These are phyloP conservation scores for Sceloporus tristichus DNA, from an alignment of 2,113 vertebrate genomes.

Conservation along the genomic window DNA sequence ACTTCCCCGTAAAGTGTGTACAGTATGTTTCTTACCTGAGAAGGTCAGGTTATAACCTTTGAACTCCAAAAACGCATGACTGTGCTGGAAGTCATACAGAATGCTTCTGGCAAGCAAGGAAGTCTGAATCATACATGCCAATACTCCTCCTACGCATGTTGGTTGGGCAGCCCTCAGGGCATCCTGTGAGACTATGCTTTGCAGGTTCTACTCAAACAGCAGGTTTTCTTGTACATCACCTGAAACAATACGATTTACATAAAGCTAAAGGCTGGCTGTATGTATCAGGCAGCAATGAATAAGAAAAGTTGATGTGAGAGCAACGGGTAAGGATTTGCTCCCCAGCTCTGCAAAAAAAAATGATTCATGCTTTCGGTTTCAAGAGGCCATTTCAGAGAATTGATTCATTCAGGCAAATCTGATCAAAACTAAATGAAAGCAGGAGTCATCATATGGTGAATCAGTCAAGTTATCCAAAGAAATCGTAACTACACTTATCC, in stretches of 20 bases:
- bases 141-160: background rate
- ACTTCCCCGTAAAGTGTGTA: background rate
- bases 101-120: too few relatives aligned
- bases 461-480: background rate
- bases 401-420: background rate
- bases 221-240: background rate
- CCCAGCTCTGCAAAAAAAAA: background rate
- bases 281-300: too few relatives aligned
- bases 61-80: background rate
- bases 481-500: background rate
- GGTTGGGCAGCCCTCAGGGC: background rate
- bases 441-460: background rate
- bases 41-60: conserved; percentile 3
- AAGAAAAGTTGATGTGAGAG: background rate
- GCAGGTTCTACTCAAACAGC: background rate
- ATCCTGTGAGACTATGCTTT: background rate
- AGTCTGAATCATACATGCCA: background rate
- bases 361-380: background rate
- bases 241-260: background rate
- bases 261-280: background rate
- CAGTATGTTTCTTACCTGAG: background rate
- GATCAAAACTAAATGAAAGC: background rate
- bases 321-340: background rate
- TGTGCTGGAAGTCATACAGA: background rate
- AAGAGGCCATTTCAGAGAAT: background rate